A percentile compares a stretch with the other conserved stretches of the same genome.
phyloP scores from a whole-genome alignment of 1,140 invertebrate genomes.

The Heliconius eleuchia region DNA sequence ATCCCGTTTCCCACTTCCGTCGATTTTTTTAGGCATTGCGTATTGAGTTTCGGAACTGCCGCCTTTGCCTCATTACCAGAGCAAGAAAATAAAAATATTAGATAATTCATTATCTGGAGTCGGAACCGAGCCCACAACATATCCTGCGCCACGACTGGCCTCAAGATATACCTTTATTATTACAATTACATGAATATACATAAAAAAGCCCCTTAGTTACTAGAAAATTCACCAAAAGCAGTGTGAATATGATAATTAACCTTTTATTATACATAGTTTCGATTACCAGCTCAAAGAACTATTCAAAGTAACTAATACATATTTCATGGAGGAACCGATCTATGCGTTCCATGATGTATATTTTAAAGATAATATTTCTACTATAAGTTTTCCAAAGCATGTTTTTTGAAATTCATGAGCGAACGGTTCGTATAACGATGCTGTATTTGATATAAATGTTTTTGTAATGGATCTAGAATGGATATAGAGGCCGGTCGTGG shows the following conservation, averaged over 20 bases:
- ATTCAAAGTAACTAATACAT: constrained; percentile 58
- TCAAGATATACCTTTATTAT: background rate
- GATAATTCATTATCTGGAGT: background rate
- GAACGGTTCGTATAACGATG: background rate
- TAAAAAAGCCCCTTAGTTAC: background rate
- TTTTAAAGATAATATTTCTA: constrained; percentile 40
- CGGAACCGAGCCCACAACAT: background rate
- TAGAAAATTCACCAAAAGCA: background rate
- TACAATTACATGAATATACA: background rate
- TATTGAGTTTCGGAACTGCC: too few species aligned
- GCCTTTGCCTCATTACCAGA: too few species aligned
- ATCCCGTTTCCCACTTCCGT: too few species aligned
- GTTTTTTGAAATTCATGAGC: constrained; percentile 3
- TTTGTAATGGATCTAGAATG: background rate
- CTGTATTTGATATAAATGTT: background rate
- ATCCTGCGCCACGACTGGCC: too few species aligned
- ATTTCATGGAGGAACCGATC: constrained; percentile 52
- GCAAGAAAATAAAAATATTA: background rate
- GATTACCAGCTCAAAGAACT: constrained; percentile 33
- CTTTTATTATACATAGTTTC: constrained; percentile 11
- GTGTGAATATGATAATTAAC: background rate
- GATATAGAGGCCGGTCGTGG: too few species aligned
- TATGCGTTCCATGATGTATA: constrained; percentile 35
- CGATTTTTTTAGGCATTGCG: too few species aligned
- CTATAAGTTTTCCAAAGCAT: background rate